A percentile compares a stretch with the other conserved stretches of the same genome.
phyloP scores from a whole-genome alignment of 1,140 invertebrate genomes.

The Helicoverpa armigera region DNA sequence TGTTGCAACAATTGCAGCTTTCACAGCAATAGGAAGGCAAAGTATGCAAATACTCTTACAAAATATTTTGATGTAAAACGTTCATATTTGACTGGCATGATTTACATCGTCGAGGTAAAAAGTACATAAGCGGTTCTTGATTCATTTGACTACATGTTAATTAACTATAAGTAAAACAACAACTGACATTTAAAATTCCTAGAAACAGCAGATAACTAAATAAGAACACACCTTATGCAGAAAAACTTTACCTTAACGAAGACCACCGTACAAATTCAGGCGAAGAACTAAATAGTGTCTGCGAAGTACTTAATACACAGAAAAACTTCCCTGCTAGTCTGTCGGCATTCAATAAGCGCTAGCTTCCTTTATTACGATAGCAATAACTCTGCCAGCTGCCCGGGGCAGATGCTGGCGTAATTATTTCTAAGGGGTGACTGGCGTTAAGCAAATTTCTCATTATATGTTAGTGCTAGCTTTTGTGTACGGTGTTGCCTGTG shows the following conservation, averaged over 20 bases:
- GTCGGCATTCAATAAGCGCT: conserved; percentile 68
- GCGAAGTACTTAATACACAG: conserved; percentile 48
- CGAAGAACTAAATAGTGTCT: conserved; percentile 57
- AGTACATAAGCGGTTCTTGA: background rate
- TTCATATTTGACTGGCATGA: background rate
- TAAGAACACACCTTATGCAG: background rate
- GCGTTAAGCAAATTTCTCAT: conserved; percentile 53
- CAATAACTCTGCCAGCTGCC: conserved; percentile 71
- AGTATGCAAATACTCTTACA: conserved; percentile 20
- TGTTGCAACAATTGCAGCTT: background rate
- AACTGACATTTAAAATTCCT: background rate
- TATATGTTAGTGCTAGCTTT: conserved; percentile 53
- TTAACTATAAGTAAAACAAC: background rate
- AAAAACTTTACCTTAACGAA: background rate
- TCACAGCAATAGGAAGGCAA: background rate
- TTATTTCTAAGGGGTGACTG: conserved; percentile 69
- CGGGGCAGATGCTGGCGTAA: conserved; percentile 70
- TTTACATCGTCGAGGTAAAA: background rate
- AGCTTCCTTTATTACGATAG: conserved; percentile 73
- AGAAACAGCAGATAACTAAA: background rate
- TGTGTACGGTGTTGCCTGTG: background rate
- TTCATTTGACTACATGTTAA: background rate
- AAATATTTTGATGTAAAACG: background rate
- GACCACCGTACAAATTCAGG: background rate
- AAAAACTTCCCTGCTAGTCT: conserved; percentile 51